These are phyloP conservation scores for Pedionomus torquatus DNA, from an alignment of 2,113 vertebrate species.

Conservation along the genomic window DNA sequence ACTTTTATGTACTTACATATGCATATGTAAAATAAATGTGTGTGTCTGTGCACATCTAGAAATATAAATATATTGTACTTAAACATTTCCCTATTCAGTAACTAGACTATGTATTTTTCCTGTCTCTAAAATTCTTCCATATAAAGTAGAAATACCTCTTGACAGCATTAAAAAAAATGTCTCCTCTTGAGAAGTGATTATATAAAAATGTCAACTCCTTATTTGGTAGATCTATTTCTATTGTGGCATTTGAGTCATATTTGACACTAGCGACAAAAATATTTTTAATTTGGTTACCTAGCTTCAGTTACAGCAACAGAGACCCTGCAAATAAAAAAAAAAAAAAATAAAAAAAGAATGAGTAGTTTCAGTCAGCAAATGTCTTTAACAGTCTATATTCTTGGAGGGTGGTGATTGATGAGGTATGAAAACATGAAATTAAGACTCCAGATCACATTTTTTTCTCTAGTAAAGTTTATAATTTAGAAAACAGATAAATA, in stretches of 20 bases:
- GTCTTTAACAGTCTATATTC: neutral
- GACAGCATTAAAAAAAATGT: neutral
- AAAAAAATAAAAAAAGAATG: neutral
- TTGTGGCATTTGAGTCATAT: slow-evolving; percentile 28
- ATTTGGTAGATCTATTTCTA: slow-evolving; percentile 7
- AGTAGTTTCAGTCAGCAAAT: neutral
- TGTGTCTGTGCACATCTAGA: neutral
- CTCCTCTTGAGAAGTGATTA: neutral
- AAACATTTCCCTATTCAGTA: neutral
- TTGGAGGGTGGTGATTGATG: neutral
- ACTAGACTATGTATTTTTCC: neutral
- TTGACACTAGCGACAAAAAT: neutral
- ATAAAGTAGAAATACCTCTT: neutral
- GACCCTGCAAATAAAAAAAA: neutral
- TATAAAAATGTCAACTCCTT: neutral
- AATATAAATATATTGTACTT: neutral
- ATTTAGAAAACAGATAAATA: neutral
- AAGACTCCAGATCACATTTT: neutral
- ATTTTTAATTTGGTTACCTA: neutral
- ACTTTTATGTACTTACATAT: neutral
- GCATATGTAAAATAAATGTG: neutral
- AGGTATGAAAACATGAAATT: neutral
- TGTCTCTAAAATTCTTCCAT: neutral
- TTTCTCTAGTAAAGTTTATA: neutral
- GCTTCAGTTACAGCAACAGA: neutral